Evolutionary conservation across 2,888 invertebrate genomes (phyloP), one percentile per base, ranked within the genome.

Genomic region (Nebria brevicollis): DNA sequence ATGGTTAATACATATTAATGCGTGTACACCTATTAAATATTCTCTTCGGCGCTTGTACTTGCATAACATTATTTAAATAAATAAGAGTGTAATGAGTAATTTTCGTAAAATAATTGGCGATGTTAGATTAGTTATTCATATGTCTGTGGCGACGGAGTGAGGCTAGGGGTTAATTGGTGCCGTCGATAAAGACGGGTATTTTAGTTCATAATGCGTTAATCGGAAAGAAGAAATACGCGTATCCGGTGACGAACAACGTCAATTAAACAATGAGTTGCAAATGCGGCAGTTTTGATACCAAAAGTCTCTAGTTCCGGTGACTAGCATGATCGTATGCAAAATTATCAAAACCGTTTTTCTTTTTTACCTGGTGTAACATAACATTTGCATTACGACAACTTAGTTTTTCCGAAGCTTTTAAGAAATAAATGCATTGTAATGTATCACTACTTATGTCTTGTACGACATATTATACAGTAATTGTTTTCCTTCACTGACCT

Each of bases 341-440:
- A 75, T 75, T 75, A 75, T 75, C 75, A 75, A 75, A 54, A 25
- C 34, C 34, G 15, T 15, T 75, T 75, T 26, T 64, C 25, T 25
- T 42, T n/a, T 26, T 64, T 64, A 54, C 64, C 26, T 64, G 64
- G n/a, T 34, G 76, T 76, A 54, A 81, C 81, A 81, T 72, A 81
- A 81, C 81, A 81, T 81, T 81, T 81, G 81, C 81, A 81, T 81
- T 81, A 76, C 81, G 72, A 75, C 81, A 81, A 73, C 81, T 81
- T 81, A 81, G 81, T 81, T 75, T 81, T 81, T 81, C 76, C 76
- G 72, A 81, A 81, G 73, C 73, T 73, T 73, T 73, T 73, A 81
- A 81, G 81, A 81, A 81, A 81, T 81, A 76, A 81, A 81, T 81
- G 81, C 76, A 73, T 73, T 73, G 73, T 73, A 42, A 73, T 73